Evolutionary conservation across 2,797 vertebrate species (phyloP).

Genomic region (Phaenicophaeus curvirostris): DNA sequence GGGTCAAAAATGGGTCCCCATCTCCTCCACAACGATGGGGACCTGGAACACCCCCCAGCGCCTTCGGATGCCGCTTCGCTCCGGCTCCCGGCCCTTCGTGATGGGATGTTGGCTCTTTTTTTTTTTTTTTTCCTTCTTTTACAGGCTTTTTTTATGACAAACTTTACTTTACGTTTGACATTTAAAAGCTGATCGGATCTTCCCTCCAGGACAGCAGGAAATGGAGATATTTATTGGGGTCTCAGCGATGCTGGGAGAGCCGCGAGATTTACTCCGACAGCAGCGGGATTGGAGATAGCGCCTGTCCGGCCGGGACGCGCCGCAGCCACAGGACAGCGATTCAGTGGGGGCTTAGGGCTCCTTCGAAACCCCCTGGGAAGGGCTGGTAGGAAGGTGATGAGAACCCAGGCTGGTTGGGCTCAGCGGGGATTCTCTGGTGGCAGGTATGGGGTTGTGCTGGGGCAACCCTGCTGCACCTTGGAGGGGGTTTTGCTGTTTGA

Average conservation of each 20-base stretch:
- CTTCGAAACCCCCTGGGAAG: neutral
- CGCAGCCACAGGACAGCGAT: neutral
- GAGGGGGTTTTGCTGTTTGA: neutral
- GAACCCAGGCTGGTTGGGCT: too few species aligned
- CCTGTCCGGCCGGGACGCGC: neutral
- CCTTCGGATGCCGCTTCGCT: accelerated
- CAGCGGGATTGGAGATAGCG: neutral
- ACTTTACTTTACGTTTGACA: conserved; percentile 74
- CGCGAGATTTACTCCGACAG: conserved; percentile 61
- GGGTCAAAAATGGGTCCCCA: too few species aligned
- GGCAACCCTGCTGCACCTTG: accelerated
- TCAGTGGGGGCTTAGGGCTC: neutral
- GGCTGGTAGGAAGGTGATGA: neutral
- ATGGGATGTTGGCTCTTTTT: too few species aligned
- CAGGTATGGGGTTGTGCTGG: neutral
- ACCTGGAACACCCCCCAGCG: accelerated
- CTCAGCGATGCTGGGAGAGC: conserved; percentile 23
- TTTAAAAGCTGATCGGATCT: conserved; percentile 71
- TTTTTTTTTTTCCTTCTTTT: neutral
- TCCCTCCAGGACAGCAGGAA: conserved; percentile 58
- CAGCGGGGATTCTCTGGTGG: neutral
- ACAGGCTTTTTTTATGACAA: conserved; percentile 74
- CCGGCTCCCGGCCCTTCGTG: neutral
- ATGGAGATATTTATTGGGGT: conserved; percentile 72
- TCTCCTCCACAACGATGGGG: neutral